These are phyloP conservation scores for Pseudococcus jackbeardsleyi DNA, from an alignment of 2,888 invertebrate genomes.

Conservation along the genomic window DNA sequence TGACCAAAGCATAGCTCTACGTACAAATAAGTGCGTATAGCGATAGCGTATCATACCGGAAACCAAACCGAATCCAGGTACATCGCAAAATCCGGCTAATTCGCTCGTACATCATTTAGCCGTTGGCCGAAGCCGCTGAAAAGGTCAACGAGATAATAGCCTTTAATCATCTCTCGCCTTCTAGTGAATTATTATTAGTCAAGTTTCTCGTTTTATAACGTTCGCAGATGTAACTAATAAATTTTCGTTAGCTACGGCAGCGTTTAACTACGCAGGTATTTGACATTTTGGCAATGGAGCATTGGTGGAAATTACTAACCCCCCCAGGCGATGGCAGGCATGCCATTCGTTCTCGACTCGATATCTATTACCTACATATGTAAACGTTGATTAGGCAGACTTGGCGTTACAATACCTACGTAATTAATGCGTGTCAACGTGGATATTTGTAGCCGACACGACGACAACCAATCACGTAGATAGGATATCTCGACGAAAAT, in stretches of 20 bases:
- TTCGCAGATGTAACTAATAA: background rate
- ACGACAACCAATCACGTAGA: background rate
- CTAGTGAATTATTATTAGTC: slow-evolving; percentile 42
- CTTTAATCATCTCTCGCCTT: slow-evolving; percentile 29
- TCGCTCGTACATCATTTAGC: slow-evolving; percentile 22
- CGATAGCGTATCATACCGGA: background rate
- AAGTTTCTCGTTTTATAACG: background rate
- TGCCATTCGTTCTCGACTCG: background rate
- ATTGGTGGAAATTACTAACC: background rate
- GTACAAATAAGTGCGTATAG: too few relatives aligned
- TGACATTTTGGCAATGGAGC: slow-evolving; percentile 6
- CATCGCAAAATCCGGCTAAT: slow-evolving; percentile 11
- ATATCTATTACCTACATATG: background rate
- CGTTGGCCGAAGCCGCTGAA: background rate
- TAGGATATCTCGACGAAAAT: background rate
- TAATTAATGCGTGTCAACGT: slow-evolving; percentile 34
- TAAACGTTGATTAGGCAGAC: slow-evolving; percentile 23
- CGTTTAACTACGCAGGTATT: background rate
- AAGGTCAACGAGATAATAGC: slow-evolving; percentile 41
- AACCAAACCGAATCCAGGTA: background rate
- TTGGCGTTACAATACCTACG: background rate
- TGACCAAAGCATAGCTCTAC: too few relatives aligned
- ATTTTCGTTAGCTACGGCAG: background rate
- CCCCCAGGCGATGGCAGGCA: too few relatives aligned
- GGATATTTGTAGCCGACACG: background rate